Conservation (phyloP, 2,888 invertebrate genomes). For the Biston stratarius region DNA sequence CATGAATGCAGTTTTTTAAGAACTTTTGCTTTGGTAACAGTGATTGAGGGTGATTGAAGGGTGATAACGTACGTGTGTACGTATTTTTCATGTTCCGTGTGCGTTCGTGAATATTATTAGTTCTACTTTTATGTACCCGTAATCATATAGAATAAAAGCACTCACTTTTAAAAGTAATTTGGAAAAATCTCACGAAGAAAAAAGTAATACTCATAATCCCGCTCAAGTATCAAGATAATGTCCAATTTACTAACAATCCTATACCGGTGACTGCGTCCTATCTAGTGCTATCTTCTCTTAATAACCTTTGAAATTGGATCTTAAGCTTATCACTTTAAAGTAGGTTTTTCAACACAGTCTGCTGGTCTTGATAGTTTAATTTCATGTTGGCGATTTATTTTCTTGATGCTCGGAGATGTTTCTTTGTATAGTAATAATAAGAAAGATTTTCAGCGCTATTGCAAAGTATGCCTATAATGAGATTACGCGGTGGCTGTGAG, state of each 20-base stretch:
- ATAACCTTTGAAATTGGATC: constrained; percentile 8
- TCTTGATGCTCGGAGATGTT: constrained; percentile 35
- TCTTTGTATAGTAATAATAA: constrained; percentile 30
- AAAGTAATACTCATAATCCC: constrained; percentile 25
- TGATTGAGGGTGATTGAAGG: too few relatives aligned
- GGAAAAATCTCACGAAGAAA: constrained; percentile 11
- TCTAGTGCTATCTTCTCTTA: constrained; percentile 37
- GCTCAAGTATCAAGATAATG: constrained; percentile 33
- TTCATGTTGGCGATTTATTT: constrained; percentile 42
- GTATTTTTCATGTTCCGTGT: too few relatives aligned
- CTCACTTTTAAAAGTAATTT: background rate
- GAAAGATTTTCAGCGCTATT: constrained; percentile 20
- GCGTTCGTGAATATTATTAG: background rate
- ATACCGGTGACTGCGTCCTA: constrained; percentile 39
- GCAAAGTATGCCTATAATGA: constrained; percentile 5
- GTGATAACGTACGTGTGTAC: too few relatives aligned
- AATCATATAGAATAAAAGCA: background rate
- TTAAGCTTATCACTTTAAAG: constrained; percentile 12
- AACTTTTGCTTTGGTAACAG: too few relatives aligned
- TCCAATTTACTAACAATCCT: constrained; percentile 41
- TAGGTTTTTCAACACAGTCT: constrained; percentile 10
- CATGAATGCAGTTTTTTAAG: too few relatives aligned
- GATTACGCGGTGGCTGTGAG: background rate
- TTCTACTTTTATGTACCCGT: too few relatives aligned
- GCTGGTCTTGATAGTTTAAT: constrained; percentile 44